Base-by-base conservation (phyloP, 2,797 vertebrate species). In the Aplochiton taeniatus region DNA sequence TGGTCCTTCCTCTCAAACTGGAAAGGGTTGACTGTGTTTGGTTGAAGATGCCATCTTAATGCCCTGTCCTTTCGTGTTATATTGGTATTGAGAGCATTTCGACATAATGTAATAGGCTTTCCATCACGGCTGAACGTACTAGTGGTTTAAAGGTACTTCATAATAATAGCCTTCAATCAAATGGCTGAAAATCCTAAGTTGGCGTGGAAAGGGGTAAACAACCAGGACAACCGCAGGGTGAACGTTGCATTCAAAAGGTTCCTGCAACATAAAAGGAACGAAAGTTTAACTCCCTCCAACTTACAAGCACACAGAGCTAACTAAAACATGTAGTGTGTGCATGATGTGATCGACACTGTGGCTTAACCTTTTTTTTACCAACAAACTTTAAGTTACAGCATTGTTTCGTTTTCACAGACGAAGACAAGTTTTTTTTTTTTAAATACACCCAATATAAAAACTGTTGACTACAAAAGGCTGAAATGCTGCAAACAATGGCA, bases 31-130 rank as follows among this genome's bases (percentile, higher is more conserved):
- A 16, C 10, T 59, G 58, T 19, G 57, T 50, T 66, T 13, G 20
- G 68, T 65, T 51, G 48, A 9, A 63, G 79, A 81, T 68, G 65
- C 61, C 67, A 78, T 84, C 81, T 72, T 52, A 74, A 70, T 60
- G 31, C 54, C 12, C 49, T 46, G 54, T 53, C 76, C 69, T 82
- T 78, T 79, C 78, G 58, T 61, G 59, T 69, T 45, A 58, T 14
- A 16, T 4, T 66, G 68, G 54, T 59, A 45, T 50, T n/a, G 20
- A 4, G 0, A 42, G 11, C 14, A 45, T 14, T 52, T 43, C 41
- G 53, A 1, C 46, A 58, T 46, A 64, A 45, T 45, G 62, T 56
- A 60, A 76, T 68, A 73, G 58, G 54, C 6, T 6, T 42, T 72
- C 68, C 65, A 64, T 69, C 65, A 41, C 0, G 45, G 55, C 45